Conservation (phyloP, 2,797 vertebrate genomes). For the Xenopus petersii region DNA sequence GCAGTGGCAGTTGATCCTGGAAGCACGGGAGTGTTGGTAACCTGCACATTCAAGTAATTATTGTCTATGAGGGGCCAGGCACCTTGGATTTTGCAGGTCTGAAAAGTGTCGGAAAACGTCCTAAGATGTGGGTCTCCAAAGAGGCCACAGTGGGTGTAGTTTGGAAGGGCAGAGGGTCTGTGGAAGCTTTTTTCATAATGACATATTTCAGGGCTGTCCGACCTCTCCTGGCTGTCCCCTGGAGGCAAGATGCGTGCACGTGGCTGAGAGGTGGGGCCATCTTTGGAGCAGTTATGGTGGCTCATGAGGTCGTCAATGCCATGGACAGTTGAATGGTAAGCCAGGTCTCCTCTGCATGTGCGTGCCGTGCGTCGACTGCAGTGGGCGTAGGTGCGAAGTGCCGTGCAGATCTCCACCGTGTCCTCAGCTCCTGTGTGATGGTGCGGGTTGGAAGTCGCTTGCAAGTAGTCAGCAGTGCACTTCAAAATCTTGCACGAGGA, state of each 20-base stretch:
- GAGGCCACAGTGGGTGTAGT: conserved; percentile 95
- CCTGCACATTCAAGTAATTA: conserved; percentile 95
- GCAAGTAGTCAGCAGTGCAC: conserved; percentile 96
- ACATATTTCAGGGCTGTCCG: conserved; percentile 87
- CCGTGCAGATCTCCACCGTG: conserved; percentile 79
- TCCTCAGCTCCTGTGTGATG: conserved; percentile 75
- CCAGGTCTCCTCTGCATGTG: conserved; percentile 91
- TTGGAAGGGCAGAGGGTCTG: conserved; percentile 72
- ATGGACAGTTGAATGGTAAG: conserved; percentile 95
- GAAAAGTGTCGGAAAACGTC: conserved; percentile 91
- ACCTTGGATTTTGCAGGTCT: conserved; percentile 94
- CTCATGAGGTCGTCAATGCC: conserved; percentile 97
- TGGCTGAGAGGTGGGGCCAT: conserved; percentile 86
- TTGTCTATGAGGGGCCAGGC: conserved; percentile 97
- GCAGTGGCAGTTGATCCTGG: conserved; percentile 85
- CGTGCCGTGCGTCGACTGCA: conserved; percentile 90
- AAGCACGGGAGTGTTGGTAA: conserved; percentile 91
- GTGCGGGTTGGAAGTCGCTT: conserved; percentile 73
- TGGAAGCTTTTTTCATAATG: conserved; percentile 89
- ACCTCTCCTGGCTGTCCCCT: conserved; percentile 83
- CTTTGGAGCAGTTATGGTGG: conserved; percentile 96
- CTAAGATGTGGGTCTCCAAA: conserved; percentile 94
- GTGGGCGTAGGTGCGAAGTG: conserved; percentile 84
- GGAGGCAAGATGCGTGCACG: conserved; percentile 69
- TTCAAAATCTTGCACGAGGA: conserved; percentile 95